Evolutionary conservation across 2,888 invertebrate species (phyloP), one percentile per base, ranked within the genome.

Genomic region (Xestia rhomboidea): DNA sequence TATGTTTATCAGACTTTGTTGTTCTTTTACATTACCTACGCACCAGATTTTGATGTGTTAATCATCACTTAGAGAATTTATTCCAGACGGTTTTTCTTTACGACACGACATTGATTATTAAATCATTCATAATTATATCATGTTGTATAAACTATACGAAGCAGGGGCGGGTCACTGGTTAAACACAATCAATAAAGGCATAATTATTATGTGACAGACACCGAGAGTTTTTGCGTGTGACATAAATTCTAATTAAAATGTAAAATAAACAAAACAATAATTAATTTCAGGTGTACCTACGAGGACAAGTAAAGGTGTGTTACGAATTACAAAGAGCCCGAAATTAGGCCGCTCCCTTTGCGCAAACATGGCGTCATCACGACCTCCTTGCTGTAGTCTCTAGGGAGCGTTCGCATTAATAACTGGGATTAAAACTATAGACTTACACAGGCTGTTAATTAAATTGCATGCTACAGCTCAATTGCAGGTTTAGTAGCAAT

Each of bases 321-420:
- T 70, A 30, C 54, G 44, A 84, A 75, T 46, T 77, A 69, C 38
- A 77, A 73, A 66, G 82, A 54, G 83, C 66, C 81, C 79, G 73
- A 86, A 91, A 91, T 90, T 87, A 73, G 68, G 83, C 84, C 91
- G 71, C 90, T 87, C 92, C 92, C 89, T 77, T 63, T 70, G 81
- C 76, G 84, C 84, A 90, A 87, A 86, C 87, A 87, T 91, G 89
- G 73, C 89, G 87, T 92, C 91, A 89, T 72, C 76, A 63, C 77
- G 90, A 88, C 86, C 86, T 78, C 76, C 71, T 82, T 84, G 49
- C 54, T 78, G 62, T 66, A 54, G 54, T n/a, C 69, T 75, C 68
- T 51, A 71, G 75, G 84, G 80, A 60, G 77, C 75, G 68, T 82
- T 76, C 77, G 64, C 64, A 80, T 79, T 81, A 84, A 79, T 84